These are phyloP conservation scores for Gavia stellata DNA, from an alignment of 2,113 vertebrate species.

Conservation along the genomic window DNA sequence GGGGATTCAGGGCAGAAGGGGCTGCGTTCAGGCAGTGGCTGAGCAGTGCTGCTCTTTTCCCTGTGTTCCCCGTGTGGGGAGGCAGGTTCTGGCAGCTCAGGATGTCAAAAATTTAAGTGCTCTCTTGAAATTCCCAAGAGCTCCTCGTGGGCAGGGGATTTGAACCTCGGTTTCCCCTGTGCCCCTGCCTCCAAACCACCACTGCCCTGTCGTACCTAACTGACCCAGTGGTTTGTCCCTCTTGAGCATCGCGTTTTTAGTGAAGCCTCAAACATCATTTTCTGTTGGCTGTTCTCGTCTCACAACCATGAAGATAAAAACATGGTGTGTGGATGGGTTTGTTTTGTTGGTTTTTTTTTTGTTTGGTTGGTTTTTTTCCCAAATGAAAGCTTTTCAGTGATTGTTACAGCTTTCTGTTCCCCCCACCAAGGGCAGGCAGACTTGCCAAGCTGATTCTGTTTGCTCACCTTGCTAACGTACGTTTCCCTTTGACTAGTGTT, in stretches of 20 bases:
- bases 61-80: neutral
- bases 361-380: neutral
- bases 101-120: neutral
- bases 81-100: neutral
- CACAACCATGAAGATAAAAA: neutral
- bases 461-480: neutral
- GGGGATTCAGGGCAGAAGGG: neutral
- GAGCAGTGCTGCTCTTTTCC: neutral
- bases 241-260: neutral
- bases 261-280: neutral
- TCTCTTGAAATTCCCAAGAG: neutral
- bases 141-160: neutral
- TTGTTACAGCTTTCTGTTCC: neutral
- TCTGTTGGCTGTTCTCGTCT: neutral
- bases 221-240: neutral
- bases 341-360: neutral
- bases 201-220: neutral
- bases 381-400: neutral
- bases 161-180: neutral
- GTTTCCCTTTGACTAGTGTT: neutral
- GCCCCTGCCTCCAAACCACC: neutral
- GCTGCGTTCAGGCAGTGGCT: neutral
- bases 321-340: neutral
- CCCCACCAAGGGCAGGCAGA: neutral
- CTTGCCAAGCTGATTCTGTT: neutral